phyloP scores from a whole-genome alignment of 2,888 invertebrate genomes.

The Rhodophaea formosa region DNA sequence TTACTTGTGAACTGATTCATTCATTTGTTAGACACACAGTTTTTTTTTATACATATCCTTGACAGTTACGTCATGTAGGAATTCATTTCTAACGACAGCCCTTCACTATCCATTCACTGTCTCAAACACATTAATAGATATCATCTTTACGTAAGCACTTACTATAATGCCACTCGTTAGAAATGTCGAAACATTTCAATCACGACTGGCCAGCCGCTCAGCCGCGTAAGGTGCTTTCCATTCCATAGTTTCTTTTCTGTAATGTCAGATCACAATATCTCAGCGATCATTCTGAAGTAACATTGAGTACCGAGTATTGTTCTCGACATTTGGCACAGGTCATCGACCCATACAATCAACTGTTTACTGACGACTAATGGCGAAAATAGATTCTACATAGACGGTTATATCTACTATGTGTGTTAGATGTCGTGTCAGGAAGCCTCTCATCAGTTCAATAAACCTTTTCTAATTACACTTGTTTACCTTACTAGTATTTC shows the following conservation, averaged over 20 bases:
- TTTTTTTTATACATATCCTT: slow-evolving; percentile 12
- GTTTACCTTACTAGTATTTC: slow-evolving; percentile 22
- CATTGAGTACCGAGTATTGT: slow-evolving; percentile 61
- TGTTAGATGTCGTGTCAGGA: background rate
- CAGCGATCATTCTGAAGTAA: slow-evolving; percentile 49
- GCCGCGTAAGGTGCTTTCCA: slow-evolving; percentile 33
- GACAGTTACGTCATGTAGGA: slow-evolving; percentile 1
- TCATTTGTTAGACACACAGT: slow-evolving; percentile 12
- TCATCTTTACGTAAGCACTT: slow-evolving; percentile 30
- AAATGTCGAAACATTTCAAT: slow-evolving; percentile 36
- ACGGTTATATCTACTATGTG: slow-evolving; percentile 29
- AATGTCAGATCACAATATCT: slow-evolving; percentile 47
- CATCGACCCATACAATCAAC: slow-evolving; percentile 62
- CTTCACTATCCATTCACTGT: background rate
- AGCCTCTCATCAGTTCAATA: slow-evolving; percentile 15
- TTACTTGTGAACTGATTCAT: slow-evolving; percentile 29
- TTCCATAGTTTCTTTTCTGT: slow-evolving; percentile 41
- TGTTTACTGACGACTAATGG: slow-evolving; percentile 53
- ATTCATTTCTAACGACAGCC: background rate
- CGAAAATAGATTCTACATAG: slow-evolving; percentile 45
- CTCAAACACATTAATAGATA: slow-evolving; percentile 22
- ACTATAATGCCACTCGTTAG: slow-evolving; percentile 30
- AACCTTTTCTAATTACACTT: slow-evolving; percentile 14
- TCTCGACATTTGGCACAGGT: slow-evolving; percentile 70
- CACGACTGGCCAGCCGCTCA: slow-evolving; percentile 23